Base-by-base conservation (phyloP, 2,888 invertebrate genomes). In the Punctoribates punctum region DNA sequence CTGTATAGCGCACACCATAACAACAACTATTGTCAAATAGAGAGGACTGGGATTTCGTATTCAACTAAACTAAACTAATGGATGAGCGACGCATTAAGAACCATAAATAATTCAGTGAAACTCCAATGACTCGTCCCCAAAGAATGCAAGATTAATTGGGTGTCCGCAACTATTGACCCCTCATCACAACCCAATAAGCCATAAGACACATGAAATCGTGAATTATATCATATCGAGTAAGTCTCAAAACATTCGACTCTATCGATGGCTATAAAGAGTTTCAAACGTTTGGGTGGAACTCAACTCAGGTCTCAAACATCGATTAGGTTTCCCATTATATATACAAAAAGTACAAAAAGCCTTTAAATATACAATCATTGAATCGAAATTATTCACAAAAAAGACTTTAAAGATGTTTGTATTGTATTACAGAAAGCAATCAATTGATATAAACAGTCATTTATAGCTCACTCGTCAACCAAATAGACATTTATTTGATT, bases 41-140 rank as follows among this genome's bases (percentile, higher is more conserved):
- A 34, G 67, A 38, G 67, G 34, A 38, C 38, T 67, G 67, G 67
- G 67, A 67, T 67, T 67, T 38, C 15, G 38, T 67, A 67, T 67
- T 67, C 67, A 67, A 15, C 67, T 67, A 67, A 67, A 67, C 67
- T 67, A 67, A 67, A 67, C 67, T 67, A 67, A 67, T 67, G 67
- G 67, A 67, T 67, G 34, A 67, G 38, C 27, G 57, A 67, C 67
- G 67, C 67, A 67, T 67, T 67, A 67, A 67, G 67, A 67, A 29
- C 20, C 67, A 67, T 67, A 67, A 67, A 67, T 67, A 67, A 67
- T 67, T 67, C 67, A 67, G 34, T 38, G 67, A 34, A 67, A 67
- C 67, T 29, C 27, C 62, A 34, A 67, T 67, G 67, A 67, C 67
- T 67, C 38, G 67, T 67, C 67, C 67, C 67, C 17, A 4, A 67